Conservation (phyloP, 2,113 vertebrate species). For the Prunella himalayana region DNA sequence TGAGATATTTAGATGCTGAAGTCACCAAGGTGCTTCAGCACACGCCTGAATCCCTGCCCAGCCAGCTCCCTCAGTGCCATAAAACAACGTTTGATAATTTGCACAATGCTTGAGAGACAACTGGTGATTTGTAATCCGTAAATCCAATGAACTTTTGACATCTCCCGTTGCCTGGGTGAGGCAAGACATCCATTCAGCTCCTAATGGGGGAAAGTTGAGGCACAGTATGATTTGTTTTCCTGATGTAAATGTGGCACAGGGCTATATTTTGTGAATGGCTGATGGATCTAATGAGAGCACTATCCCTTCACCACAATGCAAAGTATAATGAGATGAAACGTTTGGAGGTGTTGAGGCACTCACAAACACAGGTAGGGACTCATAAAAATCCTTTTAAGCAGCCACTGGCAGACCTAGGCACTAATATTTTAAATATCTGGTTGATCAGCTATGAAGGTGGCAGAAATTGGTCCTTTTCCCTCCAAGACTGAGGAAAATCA, state of each 20-base stretch:
- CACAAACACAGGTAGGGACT: background rate
- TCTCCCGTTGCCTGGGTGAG: constrained; percentile 56
- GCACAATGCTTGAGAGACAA: constrained; percentile 48
- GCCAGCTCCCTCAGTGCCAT: background rate
- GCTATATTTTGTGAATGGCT: constrained; percentile 50
- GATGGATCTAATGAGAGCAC: constrained; percentile 21
- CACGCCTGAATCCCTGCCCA: constrained; percentile 26
- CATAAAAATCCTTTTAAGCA: background rate
- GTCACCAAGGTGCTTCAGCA: constrained; percentile 35
- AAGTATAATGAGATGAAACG: background rate
- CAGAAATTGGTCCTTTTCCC: background rate
- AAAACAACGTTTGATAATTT: constrained; percentile 48
- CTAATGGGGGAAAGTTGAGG: constrained; percentile 51
- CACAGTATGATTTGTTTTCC: constrained; percentile 41
- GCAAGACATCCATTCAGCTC: constrained; percentile 50
- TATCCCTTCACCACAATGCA: background rate
- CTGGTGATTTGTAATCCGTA: constrained; percentile 56
- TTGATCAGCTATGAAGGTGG: background rate
- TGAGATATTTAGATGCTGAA: constrained; percentile 16
- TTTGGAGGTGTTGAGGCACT: background rate
- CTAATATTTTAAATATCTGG: background rate
- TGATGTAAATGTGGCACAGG: constrained; percentile 36
- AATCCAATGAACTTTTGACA: constrained; percentile 62
- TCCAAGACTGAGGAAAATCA: background rate
- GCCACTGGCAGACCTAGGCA: background rate